A percentile compares a stretch with the other conserved stretches of the same genome.
phyloP scores from a whole-genome alignment of 2,113 vertebrate species.

The Etheostoma spectabile region DNA sequence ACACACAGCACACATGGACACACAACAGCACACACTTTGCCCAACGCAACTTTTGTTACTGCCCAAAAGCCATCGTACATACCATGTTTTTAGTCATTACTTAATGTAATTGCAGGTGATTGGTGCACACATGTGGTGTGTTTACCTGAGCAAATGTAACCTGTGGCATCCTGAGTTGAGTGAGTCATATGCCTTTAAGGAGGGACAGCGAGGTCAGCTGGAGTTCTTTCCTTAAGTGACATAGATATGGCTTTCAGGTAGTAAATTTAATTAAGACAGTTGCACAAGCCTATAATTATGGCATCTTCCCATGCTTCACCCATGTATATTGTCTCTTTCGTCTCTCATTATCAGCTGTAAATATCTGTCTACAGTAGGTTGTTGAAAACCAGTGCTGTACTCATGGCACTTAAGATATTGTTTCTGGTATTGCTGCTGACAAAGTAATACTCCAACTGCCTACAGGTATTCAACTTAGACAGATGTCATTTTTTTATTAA shows the following conservation, averaged over 20 bases:
- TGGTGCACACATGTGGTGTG: slow-evolving; percentile 2
- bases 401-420: neutral
- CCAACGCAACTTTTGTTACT: slow-evolving; percentile 16
- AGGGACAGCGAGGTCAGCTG: slow-evolving; percentile 61
- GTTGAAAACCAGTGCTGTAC: neutral
- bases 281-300: slow-evolving; percentile 70
- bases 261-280: slow-evolving; percentile 62
- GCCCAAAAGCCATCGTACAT: neutral
- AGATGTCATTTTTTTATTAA: slow-evolving; percentile 14
- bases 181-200: slow-evolving; percentile 67
- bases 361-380: slow-evolving; percentile 7
- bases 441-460: neutral
- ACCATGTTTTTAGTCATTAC: slow-evolving; percentile 2
- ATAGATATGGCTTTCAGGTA: slow-evolving; percentile 58
- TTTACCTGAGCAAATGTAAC: slow-evolving; percentile 62
- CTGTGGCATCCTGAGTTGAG: slow-evolving; percentile 60
- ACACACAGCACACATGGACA: slow-evolving; percentile 37
- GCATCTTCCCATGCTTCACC: slow-evolving; percentile 44
- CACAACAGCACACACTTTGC: slow-evolving; percentile 28
- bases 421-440: slow-evolving; percentile 4
- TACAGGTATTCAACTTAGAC: neutral
- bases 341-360: slow-evolving; percentile 35
- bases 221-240: slow-evolving; percentile 64
- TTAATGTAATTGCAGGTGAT: neutral
- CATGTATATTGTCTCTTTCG: slow-evolving; percentile 6